phyloP scores from a whole-genome alignment of 2,113 vertebrate species.

The Phodopus roborovskii region DNA sequence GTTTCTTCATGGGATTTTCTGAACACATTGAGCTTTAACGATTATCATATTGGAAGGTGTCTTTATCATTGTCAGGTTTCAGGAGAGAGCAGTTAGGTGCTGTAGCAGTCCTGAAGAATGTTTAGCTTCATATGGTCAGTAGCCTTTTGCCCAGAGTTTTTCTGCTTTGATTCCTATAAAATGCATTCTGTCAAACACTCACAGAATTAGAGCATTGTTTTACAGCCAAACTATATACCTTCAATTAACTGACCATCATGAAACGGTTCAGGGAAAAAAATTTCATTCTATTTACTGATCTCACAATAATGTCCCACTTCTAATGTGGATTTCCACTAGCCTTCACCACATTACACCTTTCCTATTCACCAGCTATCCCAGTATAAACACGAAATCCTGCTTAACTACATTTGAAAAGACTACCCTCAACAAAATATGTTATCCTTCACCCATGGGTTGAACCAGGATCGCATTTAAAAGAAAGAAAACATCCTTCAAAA shows the following conservation, averaged over 20 bases:
- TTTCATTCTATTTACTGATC: background rate
- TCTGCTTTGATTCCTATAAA: background rate
- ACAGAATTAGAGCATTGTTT: conserved; percentile 7
- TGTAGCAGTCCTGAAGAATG: background rate
- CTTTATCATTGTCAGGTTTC: background rate
- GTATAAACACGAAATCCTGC: background rate
- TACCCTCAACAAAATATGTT: background rate
- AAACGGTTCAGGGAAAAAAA: background rate
- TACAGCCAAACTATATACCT: background rate
- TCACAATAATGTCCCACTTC: conserved; percentile 13
- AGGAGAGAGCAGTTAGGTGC: background rate
- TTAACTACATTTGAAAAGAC: conserved; percentile 27
- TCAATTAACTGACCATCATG: background rate
- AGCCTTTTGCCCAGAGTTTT: background rate
- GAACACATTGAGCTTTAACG: background rate
- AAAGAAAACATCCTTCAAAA: background rate
- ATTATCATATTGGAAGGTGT: background rate
- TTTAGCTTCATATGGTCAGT: background rate
- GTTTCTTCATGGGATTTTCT: background rate
- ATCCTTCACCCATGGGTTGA: background rate
- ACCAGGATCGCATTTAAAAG: background rate
- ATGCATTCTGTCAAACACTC: background rate
- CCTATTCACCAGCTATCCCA: background rate
- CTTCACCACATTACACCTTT: background rate
- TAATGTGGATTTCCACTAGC: background rate